phyloP scores from a whole-genome alignment of 2,113 vertebrate genomes.

The Otolemur garnettii region DNA sequence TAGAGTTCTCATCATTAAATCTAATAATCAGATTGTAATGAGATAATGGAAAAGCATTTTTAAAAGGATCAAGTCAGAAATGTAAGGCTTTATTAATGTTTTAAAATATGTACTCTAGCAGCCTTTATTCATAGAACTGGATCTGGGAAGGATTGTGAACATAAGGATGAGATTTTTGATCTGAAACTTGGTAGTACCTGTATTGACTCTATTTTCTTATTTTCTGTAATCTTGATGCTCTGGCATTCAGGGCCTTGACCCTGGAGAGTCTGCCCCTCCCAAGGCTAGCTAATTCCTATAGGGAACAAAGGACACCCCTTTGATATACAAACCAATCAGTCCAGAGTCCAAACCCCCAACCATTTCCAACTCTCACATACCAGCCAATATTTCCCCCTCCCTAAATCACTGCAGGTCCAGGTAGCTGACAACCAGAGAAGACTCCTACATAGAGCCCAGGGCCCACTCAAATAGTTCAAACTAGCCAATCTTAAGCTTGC shows the following conservation, averaged over 20 bases:
- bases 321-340: background rate
- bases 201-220: background rate
- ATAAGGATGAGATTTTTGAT: constrained; percentile 16
- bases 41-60: constrained; percentile 56
- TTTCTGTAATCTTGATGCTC: constrained; percentile 39
- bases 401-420: background rate
- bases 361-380: background rate
- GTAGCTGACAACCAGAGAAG: background rate
- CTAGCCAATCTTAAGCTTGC: background rate
- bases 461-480: background rate
- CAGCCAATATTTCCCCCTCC: background rate
- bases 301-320: background rate
- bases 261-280: background rate
- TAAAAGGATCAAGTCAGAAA: constrained; percentile 35
- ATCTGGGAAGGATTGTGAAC: background rate
- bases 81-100: background rate
- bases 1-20: constrained; percentile 25
- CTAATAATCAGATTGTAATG: constrained; percentile 18
- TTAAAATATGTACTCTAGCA: background rate
- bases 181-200: background rate
- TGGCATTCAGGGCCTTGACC: background rate
- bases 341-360: background rate
- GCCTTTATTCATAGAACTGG: background rate
- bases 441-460: background rate
- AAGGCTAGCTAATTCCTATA: background rate